Evolutionary conservation across 2,888 invertebrate genomes (phyloP).

Genomic region (Argyra leucocephala): DNA sequence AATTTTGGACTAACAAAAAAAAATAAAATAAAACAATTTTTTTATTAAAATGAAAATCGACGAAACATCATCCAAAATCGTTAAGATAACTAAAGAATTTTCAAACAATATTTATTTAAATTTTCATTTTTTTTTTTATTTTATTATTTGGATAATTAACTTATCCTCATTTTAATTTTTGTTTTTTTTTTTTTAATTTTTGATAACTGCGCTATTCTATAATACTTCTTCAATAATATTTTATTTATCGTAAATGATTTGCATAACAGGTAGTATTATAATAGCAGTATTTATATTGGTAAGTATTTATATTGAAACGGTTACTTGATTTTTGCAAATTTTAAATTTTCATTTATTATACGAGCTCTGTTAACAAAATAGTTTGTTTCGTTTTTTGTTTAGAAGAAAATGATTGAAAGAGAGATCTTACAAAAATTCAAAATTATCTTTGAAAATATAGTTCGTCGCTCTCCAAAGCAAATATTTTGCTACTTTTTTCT

Average conservation of each 20-base stretch:
- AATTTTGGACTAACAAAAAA: no score
- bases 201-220: conserved; percentile 1
- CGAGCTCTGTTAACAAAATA: background rate
- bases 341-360: background rate
- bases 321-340: background rate
- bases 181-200: background rate
- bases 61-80: background rate
- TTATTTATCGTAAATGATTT: background rate
- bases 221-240: background rate
- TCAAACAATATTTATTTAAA: background rate
- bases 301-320: no score
- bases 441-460: no score
- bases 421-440: no score
- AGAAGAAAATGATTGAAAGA: no score
- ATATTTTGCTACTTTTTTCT: no score
- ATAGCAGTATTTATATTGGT: no score
- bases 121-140: background rate
- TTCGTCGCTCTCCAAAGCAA: no score
- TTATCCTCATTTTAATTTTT: background rate
- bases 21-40: background rate
- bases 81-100: background rate
- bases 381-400: no score
- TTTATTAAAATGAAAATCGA: background rate
- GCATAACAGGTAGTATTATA: background rate
- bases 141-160: background rate